phyloP scores from a whole-genome alignment of 2,113 vertebrate genomes.

The Oenanthe melanoleuca region DNA sequence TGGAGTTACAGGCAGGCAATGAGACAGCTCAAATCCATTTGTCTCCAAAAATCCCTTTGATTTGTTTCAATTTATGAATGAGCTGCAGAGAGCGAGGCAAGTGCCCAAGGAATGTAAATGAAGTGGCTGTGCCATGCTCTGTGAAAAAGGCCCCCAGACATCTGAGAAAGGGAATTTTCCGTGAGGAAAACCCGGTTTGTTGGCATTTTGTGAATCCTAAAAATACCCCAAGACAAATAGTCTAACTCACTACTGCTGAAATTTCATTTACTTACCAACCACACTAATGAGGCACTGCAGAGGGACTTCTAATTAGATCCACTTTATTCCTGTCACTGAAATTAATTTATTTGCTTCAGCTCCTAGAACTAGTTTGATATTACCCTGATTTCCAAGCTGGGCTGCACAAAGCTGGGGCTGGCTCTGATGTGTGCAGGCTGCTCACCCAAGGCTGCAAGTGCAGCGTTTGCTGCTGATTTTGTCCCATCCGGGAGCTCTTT shows the following conservation, averaged over 20 bases:
- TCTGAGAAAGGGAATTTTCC: slow-evolving; percentile 17
- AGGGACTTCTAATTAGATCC: slow-evolving; percentile 91
- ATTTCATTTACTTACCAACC: slow-evolving; percentile 87
- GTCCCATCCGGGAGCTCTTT: not conserved
- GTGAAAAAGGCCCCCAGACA: slow-evolving; percentile 51
- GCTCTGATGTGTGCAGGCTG: not conserved
- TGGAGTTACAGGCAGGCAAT: not conserved
- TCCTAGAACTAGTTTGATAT: slow-evolving; percentile 80
- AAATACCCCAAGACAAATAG: slow-evolving; percentile 85
- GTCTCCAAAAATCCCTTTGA: slow-evolving; percentile 34
- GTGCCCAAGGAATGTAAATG: slow-evolving; percentile 41
- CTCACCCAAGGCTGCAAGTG: not conserved
- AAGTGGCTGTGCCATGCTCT: slow-evolving; percentile 29
- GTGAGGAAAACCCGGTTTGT: slow-evolving; percentile 47
- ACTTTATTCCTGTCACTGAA: slow-evolving; percentile 93
- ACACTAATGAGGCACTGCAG: slow-evolving; percentile 84
- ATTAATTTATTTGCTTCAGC: slow-evolving; percentile 85
- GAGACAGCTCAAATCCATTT: slow-evolving; percentile 32
- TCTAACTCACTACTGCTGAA: slow-evolving; percentile 84
- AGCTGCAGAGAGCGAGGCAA: slow-evolving; percentile 26
- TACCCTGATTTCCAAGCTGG: slow-evolving; percentile 35
- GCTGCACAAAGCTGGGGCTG: not conserved
- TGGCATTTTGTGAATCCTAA: slow-evolving; percentile 74
- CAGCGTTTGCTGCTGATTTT: not conserved
- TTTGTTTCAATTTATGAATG: slow-evolving; percentile 32